Percentiles rank a stretch among this genome's conserved stretches.
These are phyloP conservation scores for Callosobruchus maculatus DNA, from an alignment of 2,888 invertebrate genomes.

Conservation along the genomic window DNA sequence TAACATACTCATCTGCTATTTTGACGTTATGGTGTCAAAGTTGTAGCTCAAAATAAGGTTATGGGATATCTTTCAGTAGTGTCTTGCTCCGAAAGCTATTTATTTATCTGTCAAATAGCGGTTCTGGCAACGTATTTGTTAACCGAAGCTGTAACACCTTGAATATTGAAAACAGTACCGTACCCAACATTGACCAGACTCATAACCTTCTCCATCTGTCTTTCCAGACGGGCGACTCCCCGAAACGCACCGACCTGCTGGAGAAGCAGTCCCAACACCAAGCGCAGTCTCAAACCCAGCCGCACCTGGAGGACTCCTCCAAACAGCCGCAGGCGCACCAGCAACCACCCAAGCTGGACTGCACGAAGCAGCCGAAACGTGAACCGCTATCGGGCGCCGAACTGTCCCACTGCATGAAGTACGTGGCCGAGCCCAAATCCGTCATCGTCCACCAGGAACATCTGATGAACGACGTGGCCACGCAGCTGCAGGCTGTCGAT, in stretches of 20 bases:
- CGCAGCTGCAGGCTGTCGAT: constrained; percentile 46
- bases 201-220: no score
- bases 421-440: constrained; percentile 41
- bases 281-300: constrained; percentile 26
- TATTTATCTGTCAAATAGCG: no score
- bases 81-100: no score
- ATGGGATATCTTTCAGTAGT: no score
- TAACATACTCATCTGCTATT: no score
- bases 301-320: constrained; percentile 5
- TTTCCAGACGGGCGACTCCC: neutral
- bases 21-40: no score
- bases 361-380: constrained; percentile 65
- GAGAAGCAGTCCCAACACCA: neutral
- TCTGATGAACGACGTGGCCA: constrained; percentile 42
- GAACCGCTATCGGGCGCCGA: constrained; percentile 67
- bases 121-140: no score
- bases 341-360: constrained; percentile 48
- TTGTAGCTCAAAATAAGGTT: no score
- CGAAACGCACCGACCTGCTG: neutral
- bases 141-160: no score
- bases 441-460: constrained; percentile 47
- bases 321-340: neutral
- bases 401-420: constrained; percentile 50
- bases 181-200: no score
- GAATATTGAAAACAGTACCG: no score